Percentiles rank a stretch among this genome's conserved stretches.
Conservation (phyloP, 2,797 vertebrate species). For the Lithobates pipiens region DNA sequence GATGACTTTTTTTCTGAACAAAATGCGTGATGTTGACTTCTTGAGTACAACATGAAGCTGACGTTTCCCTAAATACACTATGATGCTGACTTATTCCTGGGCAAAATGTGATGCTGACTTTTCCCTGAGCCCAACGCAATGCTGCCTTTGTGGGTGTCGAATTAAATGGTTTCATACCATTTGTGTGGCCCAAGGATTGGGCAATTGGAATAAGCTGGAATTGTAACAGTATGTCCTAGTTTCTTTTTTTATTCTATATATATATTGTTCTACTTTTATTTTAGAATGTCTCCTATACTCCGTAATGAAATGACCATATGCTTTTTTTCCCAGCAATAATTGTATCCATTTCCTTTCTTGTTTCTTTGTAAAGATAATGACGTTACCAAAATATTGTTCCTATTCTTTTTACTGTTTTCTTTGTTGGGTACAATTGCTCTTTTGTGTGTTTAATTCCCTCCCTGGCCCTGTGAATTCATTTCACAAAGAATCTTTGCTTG, state of each 20-base stretch:
- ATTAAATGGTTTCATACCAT: no score
- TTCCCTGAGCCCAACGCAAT: no score
- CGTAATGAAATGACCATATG: neutral
- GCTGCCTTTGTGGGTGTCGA: no score
- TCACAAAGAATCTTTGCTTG: constrained; percentile 26
- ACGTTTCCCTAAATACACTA: no score
- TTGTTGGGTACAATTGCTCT: constrained; percentile 42
- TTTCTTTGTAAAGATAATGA: constrained; percentile 47
- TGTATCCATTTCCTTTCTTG: constrained; percentile 38
- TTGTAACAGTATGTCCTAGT: neutral
- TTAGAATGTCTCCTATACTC: neutral
- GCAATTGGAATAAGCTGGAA: no score
- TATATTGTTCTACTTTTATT: neutral
- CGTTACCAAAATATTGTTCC: constrained; percentile 51
- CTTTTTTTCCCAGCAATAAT: constrained; percentile 4
- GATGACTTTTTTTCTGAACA: no score
- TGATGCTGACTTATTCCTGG: no score
- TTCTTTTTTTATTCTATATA: neutral
- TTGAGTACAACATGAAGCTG: no score
- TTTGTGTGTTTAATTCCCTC: constrained; percentile 41
- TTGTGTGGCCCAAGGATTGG: no score
- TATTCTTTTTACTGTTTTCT: constrained; percentile 41
- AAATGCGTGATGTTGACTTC: no score
- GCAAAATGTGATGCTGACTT: no score
- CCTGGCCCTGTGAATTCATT: constrained; percentile 14